Evolutionary conservation across 2,797 vertebrate species (phyloP), one percentile per base, ranked within the genome.

Genomic region (Gephyroberyx darwinii): DNA sequence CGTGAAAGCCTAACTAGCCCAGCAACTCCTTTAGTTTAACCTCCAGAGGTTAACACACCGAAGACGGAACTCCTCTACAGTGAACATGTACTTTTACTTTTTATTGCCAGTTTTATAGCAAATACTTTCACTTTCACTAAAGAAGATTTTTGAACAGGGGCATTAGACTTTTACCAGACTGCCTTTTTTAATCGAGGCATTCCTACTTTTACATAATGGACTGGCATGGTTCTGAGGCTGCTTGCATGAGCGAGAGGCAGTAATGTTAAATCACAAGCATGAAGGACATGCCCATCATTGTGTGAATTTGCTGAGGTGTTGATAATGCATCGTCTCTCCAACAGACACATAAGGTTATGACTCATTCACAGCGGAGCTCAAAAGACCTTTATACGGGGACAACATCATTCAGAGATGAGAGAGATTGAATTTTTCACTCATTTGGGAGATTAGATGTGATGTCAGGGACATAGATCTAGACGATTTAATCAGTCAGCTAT

Each of bases 381-480:
- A 89, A 91, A 85, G 66, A 77, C 82, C 4, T 79, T 71, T 87
- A 83, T 84, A 88, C 65, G 30, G 59, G 71, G 41, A 26, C 77
- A 83, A 83, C 85, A 75, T 78, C 77, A 78, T 67, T 77, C 33
- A 63, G 65, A 90, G 83, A 86, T 89, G 75, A 74, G 69, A 83
- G 80, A 88, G 76, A 88, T 81, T 86, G 76, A 69, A 86, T 82
- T 89, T 89, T 84, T 83, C 85, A 69, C 73, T 91, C 90, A 86
- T 90, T 91, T 91, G 74, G 65, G 60, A 91, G 90, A 94, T 92
- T 91, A 92, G 92, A 78, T 82, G 75, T 83, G 92, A 89, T 85
- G 85, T 86, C 85, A 86, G 80, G 70, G 79, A 86, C 74, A 81
- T 6, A 51, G 80, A 87, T 86, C 86, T 84, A 86, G 85, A 85